phyloP scores from a whole-genome alignment of 2,888 invertebrate species.

The Zaprionus bogoriensis region DNA sequence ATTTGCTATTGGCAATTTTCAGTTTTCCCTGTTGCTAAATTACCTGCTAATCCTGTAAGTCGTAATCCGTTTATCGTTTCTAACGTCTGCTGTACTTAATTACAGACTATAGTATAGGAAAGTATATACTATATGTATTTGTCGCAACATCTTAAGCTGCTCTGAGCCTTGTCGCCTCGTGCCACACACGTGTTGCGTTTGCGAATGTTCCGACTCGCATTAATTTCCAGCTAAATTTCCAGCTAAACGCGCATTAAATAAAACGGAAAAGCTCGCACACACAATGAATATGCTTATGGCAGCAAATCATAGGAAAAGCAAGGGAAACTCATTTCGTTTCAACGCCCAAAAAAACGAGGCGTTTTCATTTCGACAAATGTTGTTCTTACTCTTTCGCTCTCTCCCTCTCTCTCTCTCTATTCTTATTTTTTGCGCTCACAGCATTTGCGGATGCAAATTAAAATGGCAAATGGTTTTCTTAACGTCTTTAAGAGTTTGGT shows the following conservation, averaged over 20 bases:
- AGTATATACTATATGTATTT: background rate
- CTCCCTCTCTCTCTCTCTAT: background rate
- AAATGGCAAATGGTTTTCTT: conserved; percentile 45
- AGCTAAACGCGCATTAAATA: conserved; percentile 39
- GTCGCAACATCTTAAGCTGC: conserved; percentile 20
- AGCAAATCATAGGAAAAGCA: background rate
- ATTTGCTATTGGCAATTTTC: background rate
- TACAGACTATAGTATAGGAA: conserved; percentile 12
- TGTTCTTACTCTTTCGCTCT: conserved; percentile 20
- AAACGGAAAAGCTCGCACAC: conserved; percentile 9
- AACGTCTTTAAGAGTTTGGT: too few relatives aligned
- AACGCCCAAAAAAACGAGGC: background rate
- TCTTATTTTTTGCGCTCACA: background rate
- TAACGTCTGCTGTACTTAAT: conserved; percentile 26
- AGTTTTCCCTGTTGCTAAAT: background rate
- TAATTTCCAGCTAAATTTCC: conserved; percentile 31
- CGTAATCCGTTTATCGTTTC: conserved; percentile 23
- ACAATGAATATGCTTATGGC: conserved; percentile 9
- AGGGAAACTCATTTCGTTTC: conserved; percentile 27
- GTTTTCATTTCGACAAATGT: background rate
- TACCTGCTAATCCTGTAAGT: background rate
- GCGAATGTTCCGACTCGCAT: conserved; percentile 26
- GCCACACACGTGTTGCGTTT: conserved; percentile 41
- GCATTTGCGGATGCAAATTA: conserved; percentile 61
- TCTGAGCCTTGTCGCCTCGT: conserved; percentile 22